These are phyloP conservation scores for Rhorus exstirpatorius DNA, from an alignment of 2,888 invertebrate genomes.

Conservation along the genomic window DNA sequence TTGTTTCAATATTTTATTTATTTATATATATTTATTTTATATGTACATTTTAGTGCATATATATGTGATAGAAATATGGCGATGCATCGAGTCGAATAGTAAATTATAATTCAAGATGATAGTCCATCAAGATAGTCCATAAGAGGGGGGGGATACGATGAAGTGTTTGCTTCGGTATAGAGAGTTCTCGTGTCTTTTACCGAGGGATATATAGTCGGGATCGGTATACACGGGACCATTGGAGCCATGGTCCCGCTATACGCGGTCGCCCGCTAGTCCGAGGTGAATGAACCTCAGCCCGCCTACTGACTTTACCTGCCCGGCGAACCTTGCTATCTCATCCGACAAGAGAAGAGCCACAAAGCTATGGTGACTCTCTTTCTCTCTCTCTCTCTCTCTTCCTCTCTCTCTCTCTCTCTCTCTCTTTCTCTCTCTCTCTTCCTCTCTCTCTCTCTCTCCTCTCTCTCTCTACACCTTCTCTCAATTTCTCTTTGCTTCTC, in stretches of 20 bases:
- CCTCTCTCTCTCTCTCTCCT: constrained; percentile 19
- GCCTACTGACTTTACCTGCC: constrained; percentile 85
- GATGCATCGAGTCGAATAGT: neutral
- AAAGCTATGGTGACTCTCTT: constrained; percentile 46
- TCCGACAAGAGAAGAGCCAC: constrained; percentile 58
- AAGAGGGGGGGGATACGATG: neutral
- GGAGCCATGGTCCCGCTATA: constrained; percentile 86
- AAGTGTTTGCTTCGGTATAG: constrained; percentile 32
- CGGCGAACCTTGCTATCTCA: constrained; percentile 76
- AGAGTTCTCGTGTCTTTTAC: constrained; percentile 40
- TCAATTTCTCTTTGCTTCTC: constrained; percentile 7
- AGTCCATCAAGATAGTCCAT: neutral
- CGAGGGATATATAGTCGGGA: constrained; percentile 29
- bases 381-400: constrained; percentile 26
- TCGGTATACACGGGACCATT: constrained; percentile 81
- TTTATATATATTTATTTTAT: too few species aligned
- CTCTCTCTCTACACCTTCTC: constrained; percentile 44
- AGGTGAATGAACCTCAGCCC: constrained; percentile 84
- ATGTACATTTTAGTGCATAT: too few species aligned
- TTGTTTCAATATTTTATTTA: too few species aligned
- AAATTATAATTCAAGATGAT: constrained; percentile 33
- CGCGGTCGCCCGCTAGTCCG: constrained; percentile 85
- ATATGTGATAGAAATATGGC: too few species aligned
- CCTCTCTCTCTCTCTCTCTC: constrained; percentile 43
- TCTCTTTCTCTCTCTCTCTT: constrained; percentile 3